Evolutionary conservation across 2,113 vertebrate species (phyloP), one percentile per base, ranked within the genome.

Genomic region (Plecturocebus donacophilus): DNA sequence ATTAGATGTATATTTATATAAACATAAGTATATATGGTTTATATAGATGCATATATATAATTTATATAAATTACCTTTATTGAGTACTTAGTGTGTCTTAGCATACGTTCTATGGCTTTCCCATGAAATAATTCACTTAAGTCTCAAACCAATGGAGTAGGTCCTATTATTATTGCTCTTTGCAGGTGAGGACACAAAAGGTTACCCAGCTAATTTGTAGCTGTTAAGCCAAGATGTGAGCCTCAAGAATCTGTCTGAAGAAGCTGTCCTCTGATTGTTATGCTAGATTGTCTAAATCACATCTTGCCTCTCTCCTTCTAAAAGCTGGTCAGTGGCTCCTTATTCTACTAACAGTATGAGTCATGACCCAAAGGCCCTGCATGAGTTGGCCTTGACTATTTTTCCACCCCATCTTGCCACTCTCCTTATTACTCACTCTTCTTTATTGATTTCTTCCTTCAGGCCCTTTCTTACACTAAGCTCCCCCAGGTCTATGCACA

Each of bases 51-150:
- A 71, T 38, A 16, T 11, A 20, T 58, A 45, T 61, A 54, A 5
- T 52, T 17, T 47, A 23, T 79, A 14, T 12, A 79, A 32, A 35
- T 73, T 66, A 49, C 11, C 58, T 76, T 81, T 85, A n/a, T 81
- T 89, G 79, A 47, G 12, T 70, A 25, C 40, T 90, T 91, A 73
- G 0, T 87, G 40, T 66, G 6, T 58, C 17, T 73, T 87, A 83
- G 45, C 27, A 7, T 77, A 30, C 76, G 3, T 76, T 80, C 16
- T 79, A 12, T 85, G 77, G 42, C 4, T 70, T 92, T 88, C 38
- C 7, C 2, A 66, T 82, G 35, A 90, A 92, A 66, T 42, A 82
- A 95, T 87, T 92, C 35, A 87, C 64, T 95, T 81, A 90, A 93
- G 70, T 16, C 10, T 81, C 30, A 82, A 91, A 95, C 75, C 56